These are phyloP conservation scores for Dolichotis patagonum DNA, from an alignment of 2,113 vertebrate species.

Conservation along the genomic window DNA sequence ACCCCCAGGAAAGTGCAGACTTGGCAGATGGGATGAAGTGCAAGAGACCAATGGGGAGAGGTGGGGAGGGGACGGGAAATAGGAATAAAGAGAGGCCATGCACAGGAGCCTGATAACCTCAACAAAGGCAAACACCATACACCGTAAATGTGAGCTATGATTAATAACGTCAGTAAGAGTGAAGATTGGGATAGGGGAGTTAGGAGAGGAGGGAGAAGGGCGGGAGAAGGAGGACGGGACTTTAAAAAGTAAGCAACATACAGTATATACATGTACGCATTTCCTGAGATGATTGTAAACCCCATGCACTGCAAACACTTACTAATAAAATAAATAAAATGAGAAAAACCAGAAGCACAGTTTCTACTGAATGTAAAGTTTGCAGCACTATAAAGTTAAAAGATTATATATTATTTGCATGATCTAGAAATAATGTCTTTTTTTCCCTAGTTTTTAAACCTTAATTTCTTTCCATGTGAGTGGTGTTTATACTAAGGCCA, in stretches of 20 bases:
- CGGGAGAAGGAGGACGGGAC: background rate
- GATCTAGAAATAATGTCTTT: background rate
- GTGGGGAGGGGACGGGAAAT: background rate
- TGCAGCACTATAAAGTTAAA: background rate
- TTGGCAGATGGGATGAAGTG: background rate
- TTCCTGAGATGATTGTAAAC: background rate
- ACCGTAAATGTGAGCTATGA: background rate
- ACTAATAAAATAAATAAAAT: background rate
- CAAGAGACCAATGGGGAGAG: background rate
- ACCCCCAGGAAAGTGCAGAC: background rate
- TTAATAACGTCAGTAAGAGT: background rate
- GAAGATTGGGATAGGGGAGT: background rate
- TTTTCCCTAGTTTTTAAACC: background rate
- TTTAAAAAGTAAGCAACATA: background rate
- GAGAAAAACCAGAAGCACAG: background rate
- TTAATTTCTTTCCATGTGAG: background rate
- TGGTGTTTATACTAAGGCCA: background rate
- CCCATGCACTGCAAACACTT: background rate
- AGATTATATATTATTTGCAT: background rate
- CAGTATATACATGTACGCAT: background rate
- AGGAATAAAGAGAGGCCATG: background rate
- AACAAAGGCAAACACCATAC: background rate
- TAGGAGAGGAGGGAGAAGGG: background rate
- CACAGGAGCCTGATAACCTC: background rate
- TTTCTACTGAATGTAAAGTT: background rate